These are phyloP conservation scores for Pristionchus fissidentatus DNA, from an alignment of 2,888 invertebrate genomes.

Conservation along the genomic window DNA sequence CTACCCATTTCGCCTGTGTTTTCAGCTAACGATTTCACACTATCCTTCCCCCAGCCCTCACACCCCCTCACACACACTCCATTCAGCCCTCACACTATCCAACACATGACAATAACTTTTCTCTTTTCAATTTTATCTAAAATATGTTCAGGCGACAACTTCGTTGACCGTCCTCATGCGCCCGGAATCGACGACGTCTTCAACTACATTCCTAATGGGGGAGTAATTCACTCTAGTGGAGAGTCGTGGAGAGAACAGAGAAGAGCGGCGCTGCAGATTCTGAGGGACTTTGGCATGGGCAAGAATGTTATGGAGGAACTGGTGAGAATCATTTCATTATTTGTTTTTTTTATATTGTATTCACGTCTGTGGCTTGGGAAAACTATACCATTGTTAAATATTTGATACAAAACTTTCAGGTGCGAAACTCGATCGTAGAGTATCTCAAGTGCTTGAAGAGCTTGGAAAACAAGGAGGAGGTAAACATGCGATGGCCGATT, in stretches of 20 bases:
- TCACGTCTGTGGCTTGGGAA: neutral
- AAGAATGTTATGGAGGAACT: conserved; percentile 30
- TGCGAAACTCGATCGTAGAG: neutral
- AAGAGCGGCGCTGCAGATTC: neutral
- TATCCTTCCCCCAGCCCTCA: neutral
- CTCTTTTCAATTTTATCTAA: neutral
- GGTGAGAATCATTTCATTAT: neutral
- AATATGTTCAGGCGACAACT: neutral
- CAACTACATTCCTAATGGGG: conserved; percentile 12
- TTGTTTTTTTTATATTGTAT: neutral
- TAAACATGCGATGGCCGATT: conserved; percentile 11
- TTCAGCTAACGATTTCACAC: neutral
- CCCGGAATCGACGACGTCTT: neutral
- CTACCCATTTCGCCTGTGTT: too few relatives aligned
- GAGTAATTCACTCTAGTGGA: conserved; percentile 12
- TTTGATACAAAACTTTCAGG: neutral
- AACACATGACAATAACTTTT: neutral
- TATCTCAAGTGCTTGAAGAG: neutral
- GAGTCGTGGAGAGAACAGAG: conserved; percentile 5
- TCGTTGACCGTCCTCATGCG: neutral
- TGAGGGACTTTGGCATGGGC: conserved; percentile 24
- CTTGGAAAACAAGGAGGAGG: neutral
- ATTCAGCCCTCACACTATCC: neutral
- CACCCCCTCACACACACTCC: neutral
- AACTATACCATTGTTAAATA: neutral